A percentile compares a stretch with the other conserved stretches of the same genome.
Evolutionary conservation across 2,797 vertebrate species (phyloP).

Genomic region (Acanthurus tractus): DNA sequence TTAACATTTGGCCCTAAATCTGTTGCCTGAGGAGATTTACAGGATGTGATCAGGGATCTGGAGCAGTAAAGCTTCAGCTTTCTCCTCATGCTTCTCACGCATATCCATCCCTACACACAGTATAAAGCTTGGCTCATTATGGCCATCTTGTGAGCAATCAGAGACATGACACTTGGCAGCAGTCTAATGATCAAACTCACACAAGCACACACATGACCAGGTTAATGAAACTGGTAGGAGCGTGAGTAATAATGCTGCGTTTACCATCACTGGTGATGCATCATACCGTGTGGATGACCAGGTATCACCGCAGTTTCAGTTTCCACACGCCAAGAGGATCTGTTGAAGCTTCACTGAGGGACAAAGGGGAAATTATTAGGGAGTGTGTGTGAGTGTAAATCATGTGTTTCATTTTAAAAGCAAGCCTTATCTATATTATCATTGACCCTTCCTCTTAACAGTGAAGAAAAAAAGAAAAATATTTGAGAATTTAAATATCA

Average conservation of each 20-base stretch:
- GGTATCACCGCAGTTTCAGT: slow-evolving; percentile 13
- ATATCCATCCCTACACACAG: too few relatives aligned
- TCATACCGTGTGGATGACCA: not conserved
- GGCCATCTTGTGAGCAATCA: slow-evolving; percentile 44
- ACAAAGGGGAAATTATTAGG: fast-evolving
- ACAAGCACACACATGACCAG: not conserved
- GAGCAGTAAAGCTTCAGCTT: not conserved
- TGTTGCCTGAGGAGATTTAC: not conserved
- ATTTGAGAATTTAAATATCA: too few relatives aligned
- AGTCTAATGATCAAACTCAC: not conserved
- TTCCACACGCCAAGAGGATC: not conserved
- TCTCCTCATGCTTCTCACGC: too few relatives aligned
- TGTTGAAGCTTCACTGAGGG: not conserved
- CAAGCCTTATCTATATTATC: too few relatives aligned
- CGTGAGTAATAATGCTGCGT: slow-evolving; percentile 10
- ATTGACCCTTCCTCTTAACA: not conserved
- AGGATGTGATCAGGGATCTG: not conserved
- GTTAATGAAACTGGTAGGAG: slow-evolving; percentile 18
- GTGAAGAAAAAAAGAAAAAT: not conserved
- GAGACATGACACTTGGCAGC: slow-evolving; percentile 27
- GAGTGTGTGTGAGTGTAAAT: not conserved
- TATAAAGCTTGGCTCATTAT: not conserved
- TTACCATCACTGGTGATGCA: slow-evolving; percentile 28
- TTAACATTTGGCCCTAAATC: not conserved
- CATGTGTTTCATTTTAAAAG: not conserved